Evolutionary conservation across 2,113 vertebrate genomes (phyloP).

Genomic region (Mastomys coucha): DNA sequence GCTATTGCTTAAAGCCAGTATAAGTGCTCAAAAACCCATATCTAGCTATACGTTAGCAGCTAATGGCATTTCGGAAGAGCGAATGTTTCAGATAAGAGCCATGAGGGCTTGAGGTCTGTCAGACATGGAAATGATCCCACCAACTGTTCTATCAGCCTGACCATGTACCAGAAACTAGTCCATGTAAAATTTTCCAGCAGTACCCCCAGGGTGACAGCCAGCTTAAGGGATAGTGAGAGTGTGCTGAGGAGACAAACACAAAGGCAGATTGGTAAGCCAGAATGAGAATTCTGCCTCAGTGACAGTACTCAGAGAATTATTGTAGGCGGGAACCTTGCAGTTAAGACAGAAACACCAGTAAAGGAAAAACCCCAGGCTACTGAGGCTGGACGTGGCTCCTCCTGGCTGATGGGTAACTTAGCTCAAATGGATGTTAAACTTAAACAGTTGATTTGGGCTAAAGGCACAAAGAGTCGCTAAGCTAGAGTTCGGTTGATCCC

Average conservation of each 20-base stretch:
- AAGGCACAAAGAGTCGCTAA: neutral
- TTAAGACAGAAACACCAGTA: neutral
- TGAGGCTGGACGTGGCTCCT: fast-evolving
- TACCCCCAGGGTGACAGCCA: neutral
- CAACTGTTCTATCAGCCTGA: neutral
- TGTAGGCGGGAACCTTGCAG: fast-evolving
- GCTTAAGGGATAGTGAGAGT: neutral
- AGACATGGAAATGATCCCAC: neutral
- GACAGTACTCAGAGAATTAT: too few species aligned
- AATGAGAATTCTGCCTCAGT: neutral
- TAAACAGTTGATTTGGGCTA: neutral
- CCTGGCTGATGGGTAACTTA: fast-evolving
- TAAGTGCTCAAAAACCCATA: neutral
- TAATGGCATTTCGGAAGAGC: neutral
- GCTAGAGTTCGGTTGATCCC: neutral
- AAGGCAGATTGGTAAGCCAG: neutral
- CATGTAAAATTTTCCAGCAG: neutral
- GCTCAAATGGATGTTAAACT: fast-evolving
- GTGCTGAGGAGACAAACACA: neutral
- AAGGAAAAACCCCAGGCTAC: neutral
- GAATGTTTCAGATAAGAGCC: neutral
- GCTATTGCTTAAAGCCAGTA: neutral
- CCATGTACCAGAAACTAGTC: neutral
- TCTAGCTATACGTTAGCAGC: neutral
- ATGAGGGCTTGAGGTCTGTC: neutral